These are phyloP conservation scores for Phaetusa simplex DNA, from an alignment of 2,113 vertebrate species.

Conservation along the genomic window DNA sequence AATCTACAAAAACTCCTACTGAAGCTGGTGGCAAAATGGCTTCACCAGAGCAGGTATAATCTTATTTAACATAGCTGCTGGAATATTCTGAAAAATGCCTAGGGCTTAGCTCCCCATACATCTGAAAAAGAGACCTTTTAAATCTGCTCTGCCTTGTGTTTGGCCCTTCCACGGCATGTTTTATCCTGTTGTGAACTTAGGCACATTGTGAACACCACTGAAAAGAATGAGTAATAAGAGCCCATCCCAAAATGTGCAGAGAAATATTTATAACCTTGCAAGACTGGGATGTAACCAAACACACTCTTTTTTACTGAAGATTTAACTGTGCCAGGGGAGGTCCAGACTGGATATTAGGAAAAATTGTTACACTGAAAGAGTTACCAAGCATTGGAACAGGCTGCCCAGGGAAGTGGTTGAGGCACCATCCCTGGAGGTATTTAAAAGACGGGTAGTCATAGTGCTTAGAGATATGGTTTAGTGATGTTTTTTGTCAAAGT, in stretches of 20 bases:
- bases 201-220: background rate
- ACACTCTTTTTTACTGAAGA: fast-evolving
- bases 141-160: background rate
- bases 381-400: too few relatives aligned
- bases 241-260: background rate
- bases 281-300: background rate
- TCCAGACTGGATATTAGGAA: too few relatives aligned
- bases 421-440: too few relatives aligned
- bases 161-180: background rate
- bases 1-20: background rate
- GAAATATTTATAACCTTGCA: background rate
- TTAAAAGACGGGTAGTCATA: too few relatives aligned
- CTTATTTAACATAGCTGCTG: background rate
- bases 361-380: too few relatives aligned
- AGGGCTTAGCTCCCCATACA: background rate
- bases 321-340: background rate
- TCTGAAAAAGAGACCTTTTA: background rate
- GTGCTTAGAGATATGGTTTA: too few relatives aligned
- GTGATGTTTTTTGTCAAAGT: too few relatives aligned
- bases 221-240: background rate
- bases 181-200: background rate
- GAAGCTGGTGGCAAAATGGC: background rate
- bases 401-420: too few relatives aligned
- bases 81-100: background rate
- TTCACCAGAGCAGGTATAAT: background rate